A percentile compares a stretch with the other conserved stretches of the same genome.
phyloP scores from a whole-genome alignment of 1,140 invertebrate species.

The Zaprionus ornatus region DNA sequence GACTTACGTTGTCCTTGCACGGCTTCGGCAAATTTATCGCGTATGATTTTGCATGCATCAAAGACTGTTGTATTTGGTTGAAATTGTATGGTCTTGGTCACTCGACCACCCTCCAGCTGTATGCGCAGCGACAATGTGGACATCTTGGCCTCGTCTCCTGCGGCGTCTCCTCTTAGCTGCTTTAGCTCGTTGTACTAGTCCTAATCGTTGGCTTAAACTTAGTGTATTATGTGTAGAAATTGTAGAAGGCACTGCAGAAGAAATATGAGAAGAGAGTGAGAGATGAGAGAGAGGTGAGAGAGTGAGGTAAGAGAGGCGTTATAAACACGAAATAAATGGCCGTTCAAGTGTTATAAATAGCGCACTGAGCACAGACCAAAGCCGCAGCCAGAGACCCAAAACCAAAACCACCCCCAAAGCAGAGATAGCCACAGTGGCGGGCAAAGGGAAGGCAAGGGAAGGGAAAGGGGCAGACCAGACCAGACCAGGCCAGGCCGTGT shows the following conservation, averaged over 20 bases:
- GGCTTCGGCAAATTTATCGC: constrained; percentile 96
- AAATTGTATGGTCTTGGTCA: constrained; percentile 99
- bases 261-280: background rate
- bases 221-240: constrained; percentile 62
- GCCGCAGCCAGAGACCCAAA: constrained; percentile 19
- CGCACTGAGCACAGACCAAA: constrained; percentile 23
- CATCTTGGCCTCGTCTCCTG: constrained; percentile 55
- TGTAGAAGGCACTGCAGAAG: constrained; percentile 75
- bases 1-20: constrained; percentile 92
- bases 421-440: constrained; percentile 51
- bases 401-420: constrained; percentile 67
- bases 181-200: constrained; percentile 39
- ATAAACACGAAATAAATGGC: constrained; percentile 55
- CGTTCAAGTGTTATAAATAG: constrained; percentile 57
- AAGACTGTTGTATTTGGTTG: constrained; percentile 96
- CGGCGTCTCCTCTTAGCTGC: constrained; percentile 24
- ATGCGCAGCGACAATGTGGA: constrained; percentile 95
- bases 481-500: background rate
- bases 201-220: constrained; percentile 66
- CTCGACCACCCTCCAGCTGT: constrained; percentile 95
- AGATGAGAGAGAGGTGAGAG: background rate
- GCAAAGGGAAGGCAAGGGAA: background rate
- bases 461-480: background rate
- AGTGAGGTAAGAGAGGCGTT: constrained; percentile 15
- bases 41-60: constrained; percentile 97